These are phyloP conservation scores for Gasterosteus aculeatus DNA, from an alignment of 2,113 vertebrate genomes.

Conservation along the genomic window DNA sequence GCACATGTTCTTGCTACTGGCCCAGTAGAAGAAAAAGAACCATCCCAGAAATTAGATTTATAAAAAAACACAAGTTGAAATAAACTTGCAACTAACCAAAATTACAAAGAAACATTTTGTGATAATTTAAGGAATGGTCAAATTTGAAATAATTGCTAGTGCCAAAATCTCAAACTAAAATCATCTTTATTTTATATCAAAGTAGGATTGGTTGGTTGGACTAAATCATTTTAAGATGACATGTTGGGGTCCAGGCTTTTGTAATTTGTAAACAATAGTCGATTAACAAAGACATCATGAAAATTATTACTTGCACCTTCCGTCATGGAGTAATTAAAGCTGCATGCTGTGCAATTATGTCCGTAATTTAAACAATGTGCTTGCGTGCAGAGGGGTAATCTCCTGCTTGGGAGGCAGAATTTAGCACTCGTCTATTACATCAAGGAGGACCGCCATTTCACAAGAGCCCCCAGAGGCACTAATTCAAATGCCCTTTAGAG, in stretches of 20 bases:
- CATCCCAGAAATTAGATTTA: background rate
- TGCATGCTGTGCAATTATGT: conserved; percentile 25
- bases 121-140: background rate
- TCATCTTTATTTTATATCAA: background rate
- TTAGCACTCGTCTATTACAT: conserved; percentile 58
- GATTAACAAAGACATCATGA: background rate
- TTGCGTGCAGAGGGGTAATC: conserved; percentile 62
- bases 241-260: background rate
- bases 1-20: background rate
- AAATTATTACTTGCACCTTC: conserved; percentile 19
- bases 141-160: background rate
- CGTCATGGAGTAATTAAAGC: conserved; percentile 20
- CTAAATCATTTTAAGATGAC: background rate
- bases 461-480: conserved; percentile 25
- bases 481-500: conserved; percentile 35
- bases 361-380: conserved; percentile 54
- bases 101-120: no score
- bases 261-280: background rate
- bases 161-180: background rate
- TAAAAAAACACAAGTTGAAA: background rate
- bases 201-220: background rate
- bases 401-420: conserved; percentile 53
- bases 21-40: background rate
- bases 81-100: background rate
- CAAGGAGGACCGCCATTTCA: conserved; percentile 31